A percentile compares a stretch with the other conserved stretches of the same genome.
These are phyloP conservation scores for Muscicapa striata DNA, from an alignment of 2,797 vertebrate genomes.

Conservation along the genomic window DNA sequence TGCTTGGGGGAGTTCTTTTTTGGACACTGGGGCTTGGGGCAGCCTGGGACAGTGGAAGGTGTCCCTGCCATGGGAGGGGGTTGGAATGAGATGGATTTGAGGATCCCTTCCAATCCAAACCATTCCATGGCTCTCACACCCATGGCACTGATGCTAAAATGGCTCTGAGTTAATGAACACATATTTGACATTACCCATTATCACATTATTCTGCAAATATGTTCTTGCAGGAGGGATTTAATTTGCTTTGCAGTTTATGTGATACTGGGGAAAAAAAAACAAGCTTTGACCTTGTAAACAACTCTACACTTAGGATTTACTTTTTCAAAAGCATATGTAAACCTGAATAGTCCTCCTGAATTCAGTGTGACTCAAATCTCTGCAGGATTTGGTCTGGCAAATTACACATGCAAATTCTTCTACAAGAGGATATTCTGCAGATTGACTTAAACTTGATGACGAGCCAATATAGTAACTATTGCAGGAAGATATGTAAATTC, in stretches of 20 bases:
- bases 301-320: not conserved
- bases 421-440: constrained; percentile 12
- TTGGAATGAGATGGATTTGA: not conserved
- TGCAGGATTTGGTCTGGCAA: constrained; percentile 12
- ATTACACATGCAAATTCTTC: constrained; percentile 47
- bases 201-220: accelerated
- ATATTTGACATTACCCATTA: not conserved
- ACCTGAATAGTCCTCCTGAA: not conserved
- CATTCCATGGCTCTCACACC: not conserved
- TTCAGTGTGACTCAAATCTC: not conserved
- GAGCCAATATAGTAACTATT: constrained; percentile 17
- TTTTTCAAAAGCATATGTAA: not conserved
- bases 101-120: not conserved
- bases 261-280: not conserved
- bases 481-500: not conserved
- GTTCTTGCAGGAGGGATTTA: not conserved
- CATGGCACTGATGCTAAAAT: not conserved
- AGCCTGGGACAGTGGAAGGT: not conserved
- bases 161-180: not conserved
- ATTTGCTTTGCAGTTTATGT: not conserved
- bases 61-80: not conserved
- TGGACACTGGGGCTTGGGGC: not conserved
- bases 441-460: constrained; percentile 27
- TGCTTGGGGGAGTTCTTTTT: not conserved
- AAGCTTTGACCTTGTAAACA: not conserved